Conservation (phyloP, 2,888 invertebrate species). For the Erynnis tages region DNA sequence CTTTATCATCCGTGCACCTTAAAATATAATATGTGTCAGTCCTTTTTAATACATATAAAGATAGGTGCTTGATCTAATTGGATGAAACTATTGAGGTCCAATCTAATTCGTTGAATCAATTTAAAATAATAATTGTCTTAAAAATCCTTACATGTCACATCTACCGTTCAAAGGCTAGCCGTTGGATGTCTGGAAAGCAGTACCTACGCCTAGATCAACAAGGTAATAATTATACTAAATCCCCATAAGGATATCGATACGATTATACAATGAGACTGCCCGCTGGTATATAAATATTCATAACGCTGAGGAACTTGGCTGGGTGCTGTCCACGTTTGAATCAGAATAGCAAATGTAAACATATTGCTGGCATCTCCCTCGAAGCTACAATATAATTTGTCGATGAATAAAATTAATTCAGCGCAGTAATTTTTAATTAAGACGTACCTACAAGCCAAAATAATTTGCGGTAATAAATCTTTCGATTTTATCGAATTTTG, state of each 20-base stretch:
- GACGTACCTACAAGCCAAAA: slow-evolving; percentile 4
- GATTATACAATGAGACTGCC: slow-evolving; percentile 30
- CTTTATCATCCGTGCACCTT: too few species aligned
- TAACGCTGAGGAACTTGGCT: slow-evolving; percentile 4
- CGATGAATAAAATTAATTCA: slow-evolving; percentile 24
- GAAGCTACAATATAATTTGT: slow-evolving; percentile 9
- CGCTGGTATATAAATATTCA: slow-evolving; percentile 31
- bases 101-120: too few species aligned
- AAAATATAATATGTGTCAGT: too few species aligned
- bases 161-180: background rate
- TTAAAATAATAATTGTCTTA: background rate
- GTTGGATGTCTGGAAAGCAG: background rate
- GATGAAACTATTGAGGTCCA: too few species aligned
- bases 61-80: too few species aligned
- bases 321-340: slow-evolving; percentile 16
- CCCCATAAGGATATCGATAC: slow-evolving; percentile 19
- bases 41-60: too few species aligned
- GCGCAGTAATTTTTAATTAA: slow-evolving; percentile 23
- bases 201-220: background rate
- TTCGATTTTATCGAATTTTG: slow-evolving; percentile 1
- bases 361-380: slow-evolving; percentile 14
- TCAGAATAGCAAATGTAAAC: slow-evolving; percentile 20
- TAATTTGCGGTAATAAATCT: slow-evolving; percentile 13
- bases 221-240: slow-evolving; percentile 18
- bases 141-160: background rate